Conservation (phyloP, 2,888 invertebrate genomes). For the Luffia ferchaultella region DNA sequence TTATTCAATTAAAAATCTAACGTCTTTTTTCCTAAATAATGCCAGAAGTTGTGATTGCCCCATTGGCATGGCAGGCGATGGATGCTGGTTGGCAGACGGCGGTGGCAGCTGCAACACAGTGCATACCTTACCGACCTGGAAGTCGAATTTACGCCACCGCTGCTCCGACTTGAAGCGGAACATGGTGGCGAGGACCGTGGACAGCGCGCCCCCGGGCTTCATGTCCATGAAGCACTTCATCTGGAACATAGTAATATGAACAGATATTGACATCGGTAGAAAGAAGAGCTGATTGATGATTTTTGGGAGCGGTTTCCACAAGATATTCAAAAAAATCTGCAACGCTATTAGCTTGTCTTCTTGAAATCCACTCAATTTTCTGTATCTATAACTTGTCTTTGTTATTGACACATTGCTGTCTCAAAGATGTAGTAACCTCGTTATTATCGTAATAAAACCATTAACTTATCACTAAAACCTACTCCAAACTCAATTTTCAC, state of each 20-base stretch:
- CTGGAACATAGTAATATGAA: conserved; percentile 55
- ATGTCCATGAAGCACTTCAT: conserved; percentile 96
- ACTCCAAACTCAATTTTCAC: no score
- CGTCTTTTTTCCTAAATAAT: background rate
- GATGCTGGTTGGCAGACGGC: conserved; percentile 35
- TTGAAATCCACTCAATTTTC: no score
- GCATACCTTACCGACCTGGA: conserved; percentile 84
- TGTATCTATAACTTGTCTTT: no score
- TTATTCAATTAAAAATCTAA: no score
- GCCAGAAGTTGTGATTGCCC: conserved; percentile 20
- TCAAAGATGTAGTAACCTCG: no score
- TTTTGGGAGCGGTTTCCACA: no score
- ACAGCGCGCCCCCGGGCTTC: conserved; percentile 91
- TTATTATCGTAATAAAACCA: no score
- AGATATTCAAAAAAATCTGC: no score
- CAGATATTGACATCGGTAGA: background rate
- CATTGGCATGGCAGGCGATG: conserved; percentile 21
- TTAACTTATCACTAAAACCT: no score
- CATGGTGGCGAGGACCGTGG: conserved; percentile 92
- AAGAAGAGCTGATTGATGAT: background rate
- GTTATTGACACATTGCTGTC: no score
- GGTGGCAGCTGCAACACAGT: conserved; percentile 45
- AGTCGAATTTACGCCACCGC: conserved; percentile 94
- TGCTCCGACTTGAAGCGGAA: conserved; percentile 97
- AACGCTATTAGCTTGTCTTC: no score